phyloP scores from a whole-genome alignment of 2,797 vertebrate species.

The Heliangelus exortis region DNA sequence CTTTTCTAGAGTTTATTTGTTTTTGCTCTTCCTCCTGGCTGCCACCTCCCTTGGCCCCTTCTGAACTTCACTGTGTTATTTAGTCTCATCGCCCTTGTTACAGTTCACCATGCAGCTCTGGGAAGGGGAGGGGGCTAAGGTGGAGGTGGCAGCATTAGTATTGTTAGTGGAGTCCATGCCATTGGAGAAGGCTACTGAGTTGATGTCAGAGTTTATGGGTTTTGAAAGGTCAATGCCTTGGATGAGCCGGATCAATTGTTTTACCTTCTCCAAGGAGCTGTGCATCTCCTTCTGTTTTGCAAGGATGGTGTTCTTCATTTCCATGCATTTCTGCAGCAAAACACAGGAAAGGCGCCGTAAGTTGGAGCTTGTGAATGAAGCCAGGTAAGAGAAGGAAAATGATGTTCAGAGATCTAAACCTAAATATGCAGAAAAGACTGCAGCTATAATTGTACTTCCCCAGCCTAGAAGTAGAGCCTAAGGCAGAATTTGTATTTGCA shows the following conservation, averaged over 20 bases:
- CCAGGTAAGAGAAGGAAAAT: background rate
- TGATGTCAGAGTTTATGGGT: slow-evolving; percentile 85
- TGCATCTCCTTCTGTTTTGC: slow-evolving; percentile 98
- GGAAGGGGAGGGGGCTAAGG: slow-evolving; percentile 81
- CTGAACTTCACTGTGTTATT: slow-evolving; percentile 80
- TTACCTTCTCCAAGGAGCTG: slow-evolving; percentile 95
- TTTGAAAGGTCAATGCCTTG: slow-evolving; percentile 95
- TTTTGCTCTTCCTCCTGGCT: slow-evolving; percentile 80
- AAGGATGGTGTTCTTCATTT: slow-evolving; percentile 97
- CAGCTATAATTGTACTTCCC: background rate
- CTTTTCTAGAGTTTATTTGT: slow-evolving; percentile 82
- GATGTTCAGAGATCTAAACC: background rate
- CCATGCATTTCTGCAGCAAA: slow-evolving; percentile 95
- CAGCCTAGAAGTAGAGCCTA: background rate
- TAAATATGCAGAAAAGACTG: background rate
- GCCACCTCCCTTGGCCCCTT: slow-evolving; percentile 82
- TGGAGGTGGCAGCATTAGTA: slow-evolving; percentile 81
- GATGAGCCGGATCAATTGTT: slow-evolving; percentile 96
- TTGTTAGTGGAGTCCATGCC: slow-evolving; percentile 83
- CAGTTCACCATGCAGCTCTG: slow-evolving; percentile 90
- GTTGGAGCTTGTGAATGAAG: background rate
- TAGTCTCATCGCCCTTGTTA: slow-evolving; percentile 91
- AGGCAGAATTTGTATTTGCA: background rate
- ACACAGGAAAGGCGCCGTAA: slow-evolving; percentile 17
- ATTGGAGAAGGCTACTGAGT: slow-evolving; percentile 79